A percentile compares a stretch with the other conserved stretches of the same genome.
Evolutionary conservation across 2,888 invertebrate genomes (phyloP).

Genomic region (Cerceris rybyensis): DNA sequence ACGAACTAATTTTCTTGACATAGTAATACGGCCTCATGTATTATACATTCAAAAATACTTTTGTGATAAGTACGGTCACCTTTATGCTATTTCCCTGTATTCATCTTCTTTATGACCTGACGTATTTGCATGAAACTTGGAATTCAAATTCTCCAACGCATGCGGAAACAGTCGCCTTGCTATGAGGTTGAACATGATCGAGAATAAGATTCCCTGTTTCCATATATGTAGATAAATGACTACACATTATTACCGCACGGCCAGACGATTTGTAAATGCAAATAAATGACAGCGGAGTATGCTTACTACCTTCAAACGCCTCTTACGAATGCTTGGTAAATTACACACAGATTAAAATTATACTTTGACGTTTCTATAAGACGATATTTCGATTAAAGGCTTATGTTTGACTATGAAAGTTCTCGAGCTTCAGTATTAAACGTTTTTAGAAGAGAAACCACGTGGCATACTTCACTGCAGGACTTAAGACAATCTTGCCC

Average conservation of each 20-base stretch:
- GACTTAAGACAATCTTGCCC: too few species aligned
- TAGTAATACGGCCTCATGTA: slow-evolving; percentile 11
- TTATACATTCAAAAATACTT: slow-evolving; percentile 15
- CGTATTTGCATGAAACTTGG: slow-evolving; percentile 43
- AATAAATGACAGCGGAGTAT: slow-evolving; percentile 10
- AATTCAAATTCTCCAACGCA: slow-evolving; percentile 38
- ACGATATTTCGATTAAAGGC: too few species aligned
- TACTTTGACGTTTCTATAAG: too few species aligned
- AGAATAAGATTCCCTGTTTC: slow-evolving; percentile 32
- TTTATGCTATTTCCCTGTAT: slow-evolving; percentile 14
- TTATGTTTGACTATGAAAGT: too few species aligned
- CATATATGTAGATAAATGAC: slow-evolving; percentile 37
- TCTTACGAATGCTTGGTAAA: neutral
- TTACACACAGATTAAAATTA: too few species aligned
- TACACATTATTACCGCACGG: slow-evolving; percentile 21
- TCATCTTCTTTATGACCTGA: slow-evolving; percentile 43
- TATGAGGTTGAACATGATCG: slow-evolving; percentile 34
- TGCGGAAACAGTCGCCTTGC: slow-evolving; percentile 27
- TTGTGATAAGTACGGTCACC: slow-evolving; percentile 29
- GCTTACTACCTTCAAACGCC: slow-evolving; percentile 15
- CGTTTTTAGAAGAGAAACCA: too few species aligned
- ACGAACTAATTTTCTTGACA: neutral
- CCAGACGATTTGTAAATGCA: slow-evolving; percentile 23
- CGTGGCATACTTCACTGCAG: too few species aligned
- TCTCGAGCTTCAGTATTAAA: too few species aligned